Evolutionary conservation across 2,797 vertebrate species (phyloP).

Genomic region (Sparus aurata): DNA sequence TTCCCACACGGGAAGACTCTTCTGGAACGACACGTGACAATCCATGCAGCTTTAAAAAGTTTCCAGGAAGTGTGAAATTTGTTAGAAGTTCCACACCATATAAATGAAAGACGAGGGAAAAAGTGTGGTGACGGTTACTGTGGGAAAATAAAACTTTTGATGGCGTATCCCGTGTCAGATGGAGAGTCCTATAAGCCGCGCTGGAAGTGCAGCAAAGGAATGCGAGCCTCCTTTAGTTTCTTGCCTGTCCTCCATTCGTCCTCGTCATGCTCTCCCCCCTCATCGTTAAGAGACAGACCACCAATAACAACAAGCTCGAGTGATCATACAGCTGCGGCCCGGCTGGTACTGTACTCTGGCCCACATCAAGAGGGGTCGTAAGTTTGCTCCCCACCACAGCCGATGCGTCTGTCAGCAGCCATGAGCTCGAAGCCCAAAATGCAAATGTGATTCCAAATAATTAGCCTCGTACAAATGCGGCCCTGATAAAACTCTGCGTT

Average conservation of each 20-base stretch:
- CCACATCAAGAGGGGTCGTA: conserved; percentile 55
- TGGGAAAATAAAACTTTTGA: conserved; percentile 45
- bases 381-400: conserved; percentile 36
- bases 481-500: conserved; percentile 29
- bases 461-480: conserved; percentile 40
- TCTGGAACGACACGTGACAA: conserved; percentile 34
- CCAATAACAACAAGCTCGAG: conserved; percentile 20
- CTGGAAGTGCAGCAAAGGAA: conserved; percentile 24
- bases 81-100: conserved; percentile 33
- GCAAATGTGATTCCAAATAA: conserved; percentile 44
- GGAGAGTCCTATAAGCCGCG: conserved; percentile 1
- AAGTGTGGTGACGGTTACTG: conserved; percentile 33
- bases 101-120: conserved; percentile 33
- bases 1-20: not conserved
- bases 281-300: conserved; percentile 23
- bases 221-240: conserved; percentile 11
- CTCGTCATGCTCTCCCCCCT: conserved; percentile 32
- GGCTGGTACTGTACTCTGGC: conserved; percentile 1
- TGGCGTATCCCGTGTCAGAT: conserved; percentile 34
- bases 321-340: conserved; percentile 21
- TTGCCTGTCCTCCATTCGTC: conserved; percentile 38
- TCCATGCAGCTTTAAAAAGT: conserved; percentile 9
- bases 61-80: conserved; percentile 54
- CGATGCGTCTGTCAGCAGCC: conserved; percentile 25
- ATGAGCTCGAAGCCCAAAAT: conserved; percentile 35